These are phyloP conservation scores for Cottoperca gobio DNA, from an alignment of 2,797 vertebrate species.

Conservation along the genomic window DNA sequence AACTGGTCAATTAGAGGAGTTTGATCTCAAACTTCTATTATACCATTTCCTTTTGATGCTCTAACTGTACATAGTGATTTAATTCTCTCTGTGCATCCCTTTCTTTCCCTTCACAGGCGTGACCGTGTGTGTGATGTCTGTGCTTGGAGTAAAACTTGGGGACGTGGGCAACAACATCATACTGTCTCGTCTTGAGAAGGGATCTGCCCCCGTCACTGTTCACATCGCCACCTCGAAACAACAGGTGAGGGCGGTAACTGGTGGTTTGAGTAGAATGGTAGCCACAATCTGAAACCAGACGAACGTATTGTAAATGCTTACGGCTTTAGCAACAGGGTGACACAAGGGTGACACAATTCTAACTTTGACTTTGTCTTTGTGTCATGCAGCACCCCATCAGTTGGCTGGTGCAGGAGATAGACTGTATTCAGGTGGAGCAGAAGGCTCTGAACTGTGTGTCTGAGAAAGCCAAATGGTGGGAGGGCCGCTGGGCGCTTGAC, in stretches of 20 bases:
- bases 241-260: conserved; percentile 75
- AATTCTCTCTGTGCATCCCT: neutral
- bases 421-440: conserved; percentile 88
- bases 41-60: neutral
- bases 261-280: fast-evolving
- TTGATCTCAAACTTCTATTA: neutral
- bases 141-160: conserved; percentile 81
- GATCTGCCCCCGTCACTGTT: conserved; percentile 82
- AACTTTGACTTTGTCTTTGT: conserved; percentile 52
- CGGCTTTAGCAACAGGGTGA: neutral
- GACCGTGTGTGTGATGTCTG: conserved; percentile 88
- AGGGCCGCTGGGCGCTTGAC: conserved; percentile 87
- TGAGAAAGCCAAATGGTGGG: conserved; percentile 93
- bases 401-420: conserved; percentile 87
- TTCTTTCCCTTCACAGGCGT: conserved; percentile 79
- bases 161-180: conserved; percentile 85
- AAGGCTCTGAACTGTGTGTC: conserved; percentile 87
- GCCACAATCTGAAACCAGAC: neutral
- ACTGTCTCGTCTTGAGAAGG: conserved; percentile 88
- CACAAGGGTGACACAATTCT: too few species aligned
- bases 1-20: neutral
- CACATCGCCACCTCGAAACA: conserved; percentile 83
- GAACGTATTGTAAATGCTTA: neutral
- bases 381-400: conserved; percentile 81
- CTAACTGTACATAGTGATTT: neutral